Conservation (phyloP, 2,113 vertebrate genomes). For the Glaucidium brasilianum region DNA sequence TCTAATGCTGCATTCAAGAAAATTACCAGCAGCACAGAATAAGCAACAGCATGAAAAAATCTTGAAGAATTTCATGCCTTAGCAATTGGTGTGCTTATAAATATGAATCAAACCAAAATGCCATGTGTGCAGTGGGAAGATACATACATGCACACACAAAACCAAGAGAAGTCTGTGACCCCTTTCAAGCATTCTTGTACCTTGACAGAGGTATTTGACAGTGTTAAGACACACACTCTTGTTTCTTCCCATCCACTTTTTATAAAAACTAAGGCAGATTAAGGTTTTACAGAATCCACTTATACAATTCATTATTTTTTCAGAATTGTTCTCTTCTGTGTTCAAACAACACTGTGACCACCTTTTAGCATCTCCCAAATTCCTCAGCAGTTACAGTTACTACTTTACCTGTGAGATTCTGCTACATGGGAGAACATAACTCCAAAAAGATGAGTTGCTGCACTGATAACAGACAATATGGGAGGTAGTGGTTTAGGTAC, state of each 20-base stretch:
- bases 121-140: not conserved
- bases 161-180: not conserved
- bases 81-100: not conserved
- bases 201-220: not conserved
- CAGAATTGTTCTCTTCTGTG: not conserved
- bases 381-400: not conserved
- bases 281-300: not conserved
- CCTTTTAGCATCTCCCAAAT: not conserved
- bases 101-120: not conserved
- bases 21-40: not conserved
- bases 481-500: conserved; percentile 83
- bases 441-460: conserved; percentile 85
- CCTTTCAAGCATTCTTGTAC: not conserved
- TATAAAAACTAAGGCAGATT: not conserved
- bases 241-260: not conserved
- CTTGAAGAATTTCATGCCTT: not conserved
- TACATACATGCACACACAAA: not conserved
- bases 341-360: not conserved
- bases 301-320: not conserved
- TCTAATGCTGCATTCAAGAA: not conserved
- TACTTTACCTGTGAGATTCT: conserved; percentile 83
- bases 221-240: not conserved
- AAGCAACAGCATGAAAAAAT: not conserved
- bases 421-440: conserved; percentile 81
- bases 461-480: conserved; percentile 71